Conservation (phyloP, 2,797 vertebrate species). For the Danio aesculapii region DNA sequence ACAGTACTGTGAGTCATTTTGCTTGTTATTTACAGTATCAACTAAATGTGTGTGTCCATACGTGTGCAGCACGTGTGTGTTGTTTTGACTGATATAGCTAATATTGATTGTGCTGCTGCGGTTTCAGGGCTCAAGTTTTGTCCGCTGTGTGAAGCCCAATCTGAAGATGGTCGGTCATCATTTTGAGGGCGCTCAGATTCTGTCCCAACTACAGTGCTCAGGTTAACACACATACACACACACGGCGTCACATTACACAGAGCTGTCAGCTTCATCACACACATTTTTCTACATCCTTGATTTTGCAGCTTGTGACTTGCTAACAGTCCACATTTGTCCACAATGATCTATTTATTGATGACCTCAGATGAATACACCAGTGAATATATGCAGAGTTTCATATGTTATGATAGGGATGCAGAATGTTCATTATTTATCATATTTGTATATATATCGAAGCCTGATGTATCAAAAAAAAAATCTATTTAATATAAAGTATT, state of each 20-base stretch:
- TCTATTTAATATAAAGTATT: too few relatives aligned
- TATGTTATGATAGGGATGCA: too few relatives aligned
- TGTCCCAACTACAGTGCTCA: constrained; percentile 97
- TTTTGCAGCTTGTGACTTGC: background rate
- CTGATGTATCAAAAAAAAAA: too few relatives aligned
- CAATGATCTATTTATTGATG: too few relatives aligned
- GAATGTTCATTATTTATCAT: too few relatives aligned
- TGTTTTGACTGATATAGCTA: background rate
- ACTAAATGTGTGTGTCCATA: too few relatives aligned
- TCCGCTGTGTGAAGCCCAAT: constrained; percentile 97
- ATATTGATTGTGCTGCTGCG: background rate
- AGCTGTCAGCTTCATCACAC: background rate
- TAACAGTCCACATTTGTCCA: background rate
- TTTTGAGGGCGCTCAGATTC: constrained; percentile 96
- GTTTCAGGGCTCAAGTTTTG: constrained; percentile 92
- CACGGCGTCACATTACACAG: background rate
- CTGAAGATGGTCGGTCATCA: constrained; percentile 96
- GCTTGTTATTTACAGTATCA: background rate
- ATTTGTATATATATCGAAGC: too few relatives aligned
- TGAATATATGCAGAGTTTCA: too few relatives aligned
- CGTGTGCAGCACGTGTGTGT: background rate
- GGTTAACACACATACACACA: constrained; percentile 76
- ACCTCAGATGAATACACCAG: too few relatives aligned
- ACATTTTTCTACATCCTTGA: background rate
- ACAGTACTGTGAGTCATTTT: constrained; percentile 90